Percentiles rank a stretch among this genome's conserved stretches.
Evolutionary conservation across 2,797 vertebrate genomes (phyloP).

Genomic region (Okamejei kenojei): DNA sequence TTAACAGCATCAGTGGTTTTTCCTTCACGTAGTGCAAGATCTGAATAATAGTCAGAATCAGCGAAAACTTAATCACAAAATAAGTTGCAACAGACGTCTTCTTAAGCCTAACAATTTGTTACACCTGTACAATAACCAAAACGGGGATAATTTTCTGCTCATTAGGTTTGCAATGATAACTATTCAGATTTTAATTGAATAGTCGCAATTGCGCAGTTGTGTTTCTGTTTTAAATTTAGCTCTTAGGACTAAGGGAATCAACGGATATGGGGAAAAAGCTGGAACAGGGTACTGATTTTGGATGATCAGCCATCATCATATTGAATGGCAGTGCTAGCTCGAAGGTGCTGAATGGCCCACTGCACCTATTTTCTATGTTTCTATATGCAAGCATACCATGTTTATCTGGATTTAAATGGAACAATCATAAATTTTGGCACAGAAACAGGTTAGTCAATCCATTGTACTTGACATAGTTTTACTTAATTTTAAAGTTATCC

Average conservation of each 20-base stretch:
- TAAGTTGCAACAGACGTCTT: background rate
- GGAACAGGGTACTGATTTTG: too few species aligned
- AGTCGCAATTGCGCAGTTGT: background rate
- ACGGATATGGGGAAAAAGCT: too few species aligned
- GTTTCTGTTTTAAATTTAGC: background rate
- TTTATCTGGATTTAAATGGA: background rate
- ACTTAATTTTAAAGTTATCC: background rate
- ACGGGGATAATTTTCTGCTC: background rate
- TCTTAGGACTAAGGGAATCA: too few species aligned
- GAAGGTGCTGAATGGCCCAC: too few species aligned
- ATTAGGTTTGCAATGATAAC: background rate
- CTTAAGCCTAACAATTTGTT: background rate
- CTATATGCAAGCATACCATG: background rate
- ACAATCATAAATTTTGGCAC: background rate
- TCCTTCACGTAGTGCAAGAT: background rate
- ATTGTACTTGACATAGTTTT: background rate
- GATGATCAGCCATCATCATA: too few species aligned
- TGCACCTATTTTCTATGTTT: too few species aligned
- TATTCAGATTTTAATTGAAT: background rate
- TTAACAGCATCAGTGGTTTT: background rate
- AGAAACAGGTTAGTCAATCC: background rate
- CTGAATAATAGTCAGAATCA: background rate
- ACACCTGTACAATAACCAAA: background rate
- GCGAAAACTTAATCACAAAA: background rate
- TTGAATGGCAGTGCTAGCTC: too few species aligned